These are phyloP conservation scores for Leiothrix lutea DNA, from an alignment of 2,113 vertebrate genomes.

Conservation along the genomic window DNA sequence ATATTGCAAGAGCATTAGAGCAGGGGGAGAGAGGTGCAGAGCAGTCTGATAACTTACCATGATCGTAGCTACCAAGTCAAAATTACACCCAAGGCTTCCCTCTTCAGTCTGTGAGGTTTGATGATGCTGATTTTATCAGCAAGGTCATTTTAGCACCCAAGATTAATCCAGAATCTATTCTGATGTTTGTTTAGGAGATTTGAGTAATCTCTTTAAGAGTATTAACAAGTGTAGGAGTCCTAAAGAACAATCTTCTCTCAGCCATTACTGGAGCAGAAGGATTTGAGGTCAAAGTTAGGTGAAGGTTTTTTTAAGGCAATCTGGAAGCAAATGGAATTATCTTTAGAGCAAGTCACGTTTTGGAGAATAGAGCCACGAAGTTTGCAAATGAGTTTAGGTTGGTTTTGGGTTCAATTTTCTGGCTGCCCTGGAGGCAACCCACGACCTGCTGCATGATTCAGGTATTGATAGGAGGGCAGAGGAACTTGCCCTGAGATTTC, in stretches of 20 bases:
- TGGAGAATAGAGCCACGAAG: background rate
- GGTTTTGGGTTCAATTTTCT: background rate
- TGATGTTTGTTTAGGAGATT: slow-evolving; percentile 52
- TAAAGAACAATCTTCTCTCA: background rate
- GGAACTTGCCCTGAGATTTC: background rate
- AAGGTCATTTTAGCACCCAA: slow-evolving; percentile 20
- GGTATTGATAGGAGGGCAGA: background rate
- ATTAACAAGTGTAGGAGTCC: slow-evolving; percentile 27
- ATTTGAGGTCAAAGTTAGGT: slow-evolving; percentile 15
- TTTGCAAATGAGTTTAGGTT: background rate
- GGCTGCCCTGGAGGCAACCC: background rate
- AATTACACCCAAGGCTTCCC: background rate
- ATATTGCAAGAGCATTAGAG: background rate
- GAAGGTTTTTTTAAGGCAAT: background rate
- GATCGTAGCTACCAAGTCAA: background rate
- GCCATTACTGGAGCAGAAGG: background rate
- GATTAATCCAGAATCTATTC: slow-evolving; percentile 33
- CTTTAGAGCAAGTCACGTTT: background rate
- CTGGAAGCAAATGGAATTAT: background rate
- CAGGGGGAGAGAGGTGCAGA: background rate
- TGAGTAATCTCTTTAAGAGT: slow-evolving; percentile 60
- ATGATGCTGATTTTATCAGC: slow-evolving; percentile 11
- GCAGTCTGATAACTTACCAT: background rate
- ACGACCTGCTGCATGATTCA: background rate
- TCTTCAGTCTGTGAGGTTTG: background rate